Conservation (phyloP, 2,113 vertebrate genomes). For the Macquaria ambigua region DNA sequence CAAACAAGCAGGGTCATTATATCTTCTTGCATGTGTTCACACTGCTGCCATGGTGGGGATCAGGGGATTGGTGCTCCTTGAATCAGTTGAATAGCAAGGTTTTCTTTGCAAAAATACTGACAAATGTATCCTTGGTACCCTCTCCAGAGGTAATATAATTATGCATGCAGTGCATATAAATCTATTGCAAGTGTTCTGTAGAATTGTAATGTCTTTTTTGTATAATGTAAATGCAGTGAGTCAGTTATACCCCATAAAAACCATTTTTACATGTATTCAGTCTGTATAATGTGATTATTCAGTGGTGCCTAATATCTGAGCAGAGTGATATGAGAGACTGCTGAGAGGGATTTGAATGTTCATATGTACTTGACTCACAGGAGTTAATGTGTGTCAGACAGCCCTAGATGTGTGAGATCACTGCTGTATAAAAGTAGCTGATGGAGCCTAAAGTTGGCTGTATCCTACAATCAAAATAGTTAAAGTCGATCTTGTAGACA, state of each 20-base stretch:
- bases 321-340: conserved; percentile 17
- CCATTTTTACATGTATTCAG: not conserved
- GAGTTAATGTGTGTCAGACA: conserved; percentile 21
- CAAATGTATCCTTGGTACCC: conserved; percentile 25
- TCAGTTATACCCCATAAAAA: conserved; percentile 35
- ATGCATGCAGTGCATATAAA: conserved; percentile 34
- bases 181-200: conserved; percentile 17
- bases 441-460: conserved; percentile 10
- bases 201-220: conserved; percentile 10
- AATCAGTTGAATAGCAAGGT: conserved; percentile 37
- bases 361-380: conserved; percentile 31
- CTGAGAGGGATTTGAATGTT: conserved; percentile 49
- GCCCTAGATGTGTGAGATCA: conserved; percentile 19
- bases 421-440: conserved; percentile 16
- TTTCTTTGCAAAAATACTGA: conserved; percentile 26
- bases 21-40: conserved; percentile 7
- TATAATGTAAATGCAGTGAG: conserved; percentile 32
- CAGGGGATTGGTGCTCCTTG: conserved; percentile 15
- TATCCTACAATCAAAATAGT: not conserved
- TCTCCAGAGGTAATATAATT: conserved; percentile 32
- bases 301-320: conserved; percentile 9
- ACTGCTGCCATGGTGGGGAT: conserved; percentile 7
- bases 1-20: conserved; percentile 33
- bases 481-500: not conserved
- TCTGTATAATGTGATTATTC: conserved; percentile 46